Evolutionary conservation across 2,888 invertebrate species (phyloP), one percentile per base, ranked within the genome.

Genomic region (Ophonus ardosiacus): DNA sequence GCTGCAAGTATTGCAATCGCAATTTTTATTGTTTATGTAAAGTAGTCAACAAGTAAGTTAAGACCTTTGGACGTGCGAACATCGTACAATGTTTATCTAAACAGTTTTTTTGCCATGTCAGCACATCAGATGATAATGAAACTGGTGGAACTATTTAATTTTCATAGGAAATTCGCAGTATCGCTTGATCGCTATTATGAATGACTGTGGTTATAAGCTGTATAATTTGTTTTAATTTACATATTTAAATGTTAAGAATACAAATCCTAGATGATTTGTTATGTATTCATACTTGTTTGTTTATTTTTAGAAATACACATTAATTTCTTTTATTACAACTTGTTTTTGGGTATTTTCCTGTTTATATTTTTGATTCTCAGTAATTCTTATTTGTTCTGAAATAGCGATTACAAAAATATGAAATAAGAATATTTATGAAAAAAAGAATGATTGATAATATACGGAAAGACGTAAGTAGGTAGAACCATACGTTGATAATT

Each of bases 31-130:
- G 71, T 71, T 81, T 57, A 78, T 78, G 57, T 78, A 57, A 80
- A 80, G 80, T 80, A 59, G 57, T 78, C 78, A 81, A 81, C 81
- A 51, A 68, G 68, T 68, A 56, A 65, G 65, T 65, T 68, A 17
- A 82, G 82, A 82, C 82, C 82, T 82, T 82, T 82, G 82, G 71
- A 82, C 31, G 74, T 24, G 74, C 59, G 82, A 59, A 74, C 82
- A 57, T 43, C 63, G 68, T 51, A 81, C 81, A 56, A 51, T 63
- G 81, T 40, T 38, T 71, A 82, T 82, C 71, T 71, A 56, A 82
- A 57, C 56, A 82, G 40, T 80, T 57, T 78, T 81, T 82, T 59
- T 74, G 82, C 61, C 71, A 57, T 71, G 82, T 82, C 82, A 82
- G 57, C 82, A 59, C 38, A 65, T 61, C 63, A 61, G 15, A 63